Base-by-base conservation (phyloP, 1,140 invertebrate species). In the Watersipora subatra region DNA sequence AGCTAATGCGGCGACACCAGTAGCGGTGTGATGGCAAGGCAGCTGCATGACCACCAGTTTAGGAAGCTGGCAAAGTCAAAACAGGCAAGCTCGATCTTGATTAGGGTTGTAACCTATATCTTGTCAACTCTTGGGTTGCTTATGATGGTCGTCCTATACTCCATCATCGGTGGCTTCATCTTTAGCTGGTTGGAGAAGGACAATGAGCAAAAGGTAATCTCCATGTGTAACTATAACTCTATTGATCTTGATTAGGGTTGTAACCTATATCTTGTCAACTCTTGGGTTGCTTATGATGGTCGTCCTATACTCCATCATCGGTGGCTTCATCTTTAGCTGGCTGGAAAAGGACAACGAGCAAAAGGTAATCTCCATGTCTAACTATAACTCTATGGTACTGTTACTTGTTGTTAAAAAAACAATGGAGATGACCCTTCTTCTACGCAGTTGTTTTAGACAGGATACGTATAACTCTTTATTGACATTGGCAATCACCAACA, bases 241-340 rank as follows among this genome's bases (percentile, higher is more conserved):
- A n/a, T n/a, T n/a, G n/a, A n/a, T n/a, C n/a, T n/a, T n/a, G n/a
- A n/a, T n/a, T n/a, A n/a, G 34, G n/a, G 34, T 81, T 57, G 69
- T 74, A 15, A 76, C 80, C 24, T 83, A 82, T 65, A 70, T 86
- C 20, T 85, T 87, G 70, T 86, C 85, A 1, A 85, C 86, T 71
- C 91, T 98, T 58, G 95, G 95, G 59, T 89, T 98, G 2, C 93
- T 93, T 56, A 91, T 89, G 0, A 81, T 97, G 2, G 92, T 98
- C 19, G 91, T 97, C 0, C 87, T 90, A 57, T 98, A 98, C 76
- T 91, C 94, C 1, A 88, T 97, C 58, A 85, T 97, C 12, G 95
- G 95, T 0, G 94, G 94, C 0, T 87, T 94, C 26, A 87, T 91
- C 30, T 99, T 98, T 76, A 89, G 87, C 73, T 83, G 85, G 58